phyloP scores from a whole-genome alignment of 1,140 invertebrate genomes.

The Bombus terrestris region DNA sequence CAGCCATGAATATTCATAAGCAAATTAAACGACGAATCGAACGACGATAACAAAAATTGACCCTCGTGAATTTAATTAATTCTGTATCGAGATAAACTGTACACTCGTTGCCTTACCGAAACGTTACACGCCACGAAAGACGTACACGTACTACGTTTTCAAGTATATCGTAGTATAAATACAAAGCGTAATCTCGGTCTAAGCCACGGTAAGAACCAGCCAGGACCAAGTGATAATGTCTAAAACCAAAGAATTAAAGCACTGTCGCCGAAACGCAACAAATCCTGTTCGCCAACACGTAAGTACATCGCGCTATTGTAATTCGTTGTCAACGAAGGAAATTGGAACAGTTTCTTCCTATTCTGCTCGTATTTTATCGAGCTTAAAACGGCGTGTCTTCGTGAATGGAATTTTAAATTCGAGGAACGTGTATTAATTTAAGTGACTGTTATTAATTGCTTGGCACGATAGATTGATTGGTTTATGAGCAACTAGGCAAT shows the following conservation, averaged over 20 bases:
- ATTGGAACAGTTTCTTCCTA: neutral
- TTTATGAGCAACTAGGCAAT: too few relatives aligned
- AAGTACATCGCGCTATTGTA: neutral
- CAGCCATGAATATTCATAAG: neutral
- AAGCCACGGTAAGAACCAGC: slow-evolving; percentile 2
- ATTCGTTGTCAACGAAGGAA: neutral
- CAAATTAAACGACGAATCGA: neutral
- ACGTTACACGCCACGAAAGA: neutral
- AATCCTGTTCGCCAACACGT: neutral
- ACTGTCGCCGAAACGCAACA: neutral
- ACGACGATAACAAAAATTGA: neutral
- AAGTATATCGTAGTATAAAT: neutral
- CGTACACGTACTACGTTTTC: neutral
- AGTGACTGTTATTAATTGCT: too few relatives aligned
- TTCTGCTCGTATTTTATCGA: neutral
- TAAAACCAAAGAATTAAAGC: slow-evolving; percentile 25
- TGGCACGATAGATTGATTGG: too few relatives aligned
- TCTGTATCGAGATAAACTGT: neutral
- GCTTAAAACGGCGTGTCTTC: neutral
- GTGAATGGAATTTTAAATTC: neutral
- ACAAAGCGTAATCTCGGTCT: slow-evolving; percentile 19
- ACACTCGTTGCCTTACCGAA: neutral
- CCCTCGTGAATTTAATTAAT: neutral
- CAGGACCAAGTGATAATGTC: slow-evolving; percentile 11
- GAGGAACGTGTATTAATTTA: too few relatives aligned